Percentiles rank a stretch among this genome's conserved stretches.
These are phyloP conservation scores for Trematocara nigrifrons DNA, from an alignment of 2,113 vertebrate genomes.

Conservation along the genomic window DNA sequence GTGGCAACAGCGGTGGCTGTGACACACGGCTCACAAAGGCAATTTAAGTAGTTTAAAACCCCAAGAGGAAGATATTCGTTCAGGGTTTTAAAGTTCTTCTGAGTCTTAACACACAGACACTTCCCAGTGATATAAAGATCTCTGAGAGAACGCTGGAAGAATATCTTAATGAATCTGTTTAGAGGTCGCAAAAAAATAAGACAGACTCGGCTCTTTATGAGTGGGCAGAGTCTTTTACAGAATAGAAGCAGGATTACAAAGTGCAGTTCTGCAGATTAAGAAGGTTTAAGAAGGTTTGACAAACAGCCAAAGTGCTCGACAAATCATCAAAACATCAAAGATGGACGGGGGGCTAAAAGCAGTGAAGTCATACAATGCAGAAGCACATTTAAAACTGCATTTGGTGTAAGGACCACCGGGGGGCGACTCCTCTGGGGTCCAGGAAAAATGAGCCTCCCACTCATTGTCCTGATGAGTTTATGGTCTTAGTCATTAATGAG, in stretches of 20 bases:
- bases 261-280: not conserved
- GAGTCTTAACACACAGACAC: not conserved
- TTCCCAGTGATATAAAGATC: not conserved
- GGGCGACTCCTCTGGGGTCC: not conserved
- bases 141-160: not conserved
- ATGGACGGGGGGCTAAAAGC: not conserved
- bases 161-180: not conserved
- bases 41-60: not conserved
- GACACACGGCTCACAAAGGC: not conserved
- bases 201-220: not conserved
- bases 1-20: not conserved
- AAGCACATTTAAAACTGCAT: not conserved
- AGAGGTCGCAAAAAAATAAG: not conserved
- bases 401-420: fast-evolving
- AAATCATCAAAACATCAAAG: not conserved
- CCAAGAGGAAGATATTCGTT: not conserved
- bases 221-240: not conserved
- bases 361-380: not conserved
- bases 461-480: not conserved
- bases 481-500: fast-evolving
- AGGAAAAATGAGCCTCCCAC: not conserved
- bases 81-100: not conserved
- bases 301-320: not conserved
- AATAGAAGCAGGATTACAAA: not conserved
- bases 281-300: not conserved